Evolutionary conservation across 2,797 vertebrate species (phyloP).

Genomic region (Liparis tanakae): DNA sequence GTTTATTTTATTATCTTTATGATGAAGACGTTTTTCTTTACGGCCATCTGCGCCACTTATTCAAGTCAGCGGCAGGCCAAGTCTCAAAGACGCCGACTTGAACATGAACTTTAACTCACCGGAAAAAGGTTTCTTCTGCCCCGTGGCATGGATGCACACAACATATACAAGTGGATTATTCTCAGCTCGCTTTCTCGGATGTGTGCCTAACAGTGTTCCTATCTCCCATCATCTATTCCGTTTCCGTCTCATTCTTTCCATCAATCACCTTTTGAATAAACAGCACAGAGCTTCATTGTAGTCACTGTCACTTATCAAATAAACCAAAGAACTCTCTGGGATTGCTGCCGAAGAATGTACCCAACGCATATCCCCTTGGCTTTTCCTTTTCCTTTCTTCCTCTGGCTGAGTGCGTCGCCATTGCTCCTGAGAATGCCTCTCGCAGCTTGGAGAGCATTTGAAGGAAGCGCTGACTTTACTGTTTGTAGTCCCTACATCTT

Average conservation of each 20-base stretch:
- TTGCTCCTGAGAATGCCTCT: slow-evolving; percentile 38
- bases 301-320: slow-evolving; percentile 7
- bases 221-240: slow-evolving; percentile 18
- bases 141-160: slow-evolving; percentile 2
- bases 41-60: slow-evolving; percentile 34
- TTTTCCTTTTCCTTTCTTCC: neutral
- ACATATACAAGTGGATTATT: slow-evolving; percentile 15
- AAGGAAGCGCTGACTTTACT: slow-evolving; percentile 72
- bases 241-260: slow-evolving; percentile 40
- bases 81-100: slow-evolving; percentile 30
- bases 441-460: slow-evolving; percentile 70
- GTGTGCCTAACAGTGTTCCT: slow-evolving; percentile 10
- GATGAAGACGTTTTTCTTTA: slow-evolving; percentile 61
- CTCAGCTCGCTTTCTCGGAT: neutral
- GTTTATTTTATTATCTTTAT: slow-evolving; percentile 58
- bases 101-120: neutral
- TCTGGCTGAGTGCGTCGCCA: slow-evolving; percentile 48
- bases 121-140: slow-evolving; percentile 9
- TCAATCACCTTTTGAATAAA: slow-evolving; percentile 52
- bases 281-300: neutral
- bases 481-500: slow-evolving; percentile 70
- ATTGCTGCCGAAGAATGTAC: slow-evolving; percentile 72
- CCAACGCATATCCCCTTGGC: slow-evolving; percentile 56
- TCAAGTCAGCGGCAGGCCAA: slow-evolving; percentile 53
- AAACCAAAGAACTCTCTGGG: slow-evolving; percentile 46